Base-by-base conservation (phyloP, 2,113 vertebrate genomes). In the Sebastes fasciatus region DNA sequence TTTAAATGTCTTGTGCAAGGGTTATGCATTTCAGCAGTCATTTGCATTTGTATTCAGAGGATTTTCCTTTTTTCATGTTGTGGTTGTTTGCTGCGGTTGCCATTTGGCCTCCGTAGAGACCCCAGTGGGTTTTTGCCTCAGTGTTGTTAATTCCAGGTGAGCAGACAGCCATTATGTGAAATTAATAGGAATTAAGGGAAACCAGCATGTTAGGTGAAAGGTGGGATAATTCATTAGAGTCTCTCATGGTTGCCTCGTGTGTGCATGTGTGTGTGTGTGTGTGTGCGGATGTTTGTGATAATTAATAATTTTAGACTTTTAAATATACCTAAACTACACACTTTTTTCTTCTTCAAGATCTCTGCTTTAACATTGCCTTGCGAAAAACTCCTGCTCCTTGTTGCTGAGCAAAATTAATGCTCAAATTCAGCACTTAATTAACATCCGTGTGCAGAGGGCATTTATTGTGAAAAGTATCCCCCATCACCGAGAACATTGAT, bases 71-170 rank as follows among this genome's bases (percentile, higher is more conserved):
- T 84, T 48, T 45, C 42, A 60, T 34, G 65, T 85, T 86, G 61
- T 80, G 60, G 54, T 82, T 85, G 88, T 95, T 92, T 93, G 92
- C 90, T 91, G 89, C 69, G 71, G 74, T 89, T 86, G 90, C 90
- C 89, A 62, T 91, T 95, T 89, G 89, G 86, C 91, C 86, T 93
- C 89, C 78, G 6, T 34, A 55, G 92, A 93, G 92, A 92, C 85
- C 81, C 62, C 26, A 45, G 73, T 85, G 75, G 86, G 70, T 72
- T 91, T 94, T 79, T 89, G 89, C 90, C 74, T 93, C 63, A 79
- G 77, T 87, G 87, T 91, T 88, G 91, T 94, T 93, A 93, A 94
- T 94, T 95, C 92, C 92, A 95, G 91, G 86, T 95, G 92, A 94
- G 87, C 86, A 92, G 92, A 93, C 89, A 92, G 89, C 89, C 84